Conservation (phyloP, 2,797 vertebrate genomes). For the Amphiprion clarkii region DNA sequence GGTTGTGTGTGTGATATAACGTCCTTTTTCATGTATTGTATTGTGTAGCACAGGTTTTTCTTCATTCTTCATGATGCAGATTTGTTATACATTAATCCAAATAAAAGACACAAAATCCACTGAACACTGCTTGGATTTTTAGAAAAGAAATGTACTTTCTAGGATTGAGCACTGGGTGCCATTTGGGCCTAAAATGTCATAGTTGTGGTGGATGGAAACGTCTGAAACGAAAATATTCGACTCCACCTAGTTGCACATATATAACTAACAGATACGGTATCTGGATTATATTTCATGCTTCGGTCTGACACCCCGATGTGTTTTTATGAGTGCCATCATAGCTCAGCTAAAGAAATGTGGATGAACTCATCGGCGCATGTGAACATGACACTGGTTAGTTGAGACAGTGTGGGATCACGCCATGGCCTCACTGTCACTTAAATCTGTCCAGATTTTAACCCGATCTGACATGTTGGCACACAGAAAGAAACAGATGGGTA, state of each 20-base stretch:
- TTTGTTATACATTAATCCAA: conserved; percentile 8
- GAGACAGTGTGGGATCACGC: conserved; percentile 66
- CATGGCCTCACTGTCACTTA: conserved; percentile 77
- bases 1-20: neutral
- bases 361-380: conserved; percentile 65
- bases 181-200: conserved; percentile 20
- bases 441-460: conserved; percentile 68
- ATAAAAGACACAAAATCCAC: neutral
- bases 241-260: conserved; percentile 42
- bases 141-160: conserved; percentile 7
- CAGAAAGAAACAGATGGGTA: conserved; percentile 76
- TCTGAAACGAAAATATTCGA: conserved; percentile 53
- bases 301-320: conserved; percentile 23
- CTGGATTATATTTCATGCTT: conserved; percentile 58
- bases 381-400: conserved; percentile 73
- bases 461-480: conserved; percentile 78
- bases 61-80: conserved; percentile 1
- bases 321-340: conserved; percentile 53
- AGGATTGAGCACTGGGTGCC: conserved; percentile 3
- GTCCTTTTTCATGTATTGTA: neutral
- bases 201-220: conserved; percentile 33
- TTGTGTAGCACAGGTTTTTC: neutral
- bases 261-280: conserved; percentile 47
- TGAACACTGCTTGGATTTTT: conserved; percentile 7
- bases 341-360: conserved; percentile 51